Evolutionary conservation across 2,797 vertebrate genomes (phyloP), one percentile per base, ranked within the genome.

Genomic region (Glyptemys insculpta): DNA sequence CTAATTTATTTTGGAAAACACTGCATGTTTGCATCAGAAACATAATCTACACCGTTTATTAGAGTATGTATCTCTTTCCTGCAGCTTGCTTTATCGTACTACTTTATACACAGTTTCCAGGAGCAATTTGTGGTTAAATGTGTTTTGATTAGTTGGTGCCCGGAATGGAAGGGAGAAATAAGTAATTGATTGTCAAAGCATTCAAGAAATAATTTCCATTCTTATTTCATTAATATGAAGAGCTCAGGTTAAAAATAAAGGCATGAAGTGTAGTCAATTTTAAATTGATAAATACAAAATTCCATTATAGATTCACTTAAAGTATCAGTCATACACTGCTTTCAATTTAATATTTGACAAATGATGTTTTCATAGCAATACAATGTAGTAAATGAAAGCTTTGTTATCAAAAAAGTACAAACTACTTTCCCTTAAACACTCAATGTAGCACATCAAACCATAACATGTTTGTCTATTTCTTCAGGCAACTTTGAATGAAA

Each of bases 31-130:
- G 87, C 82, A 96, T 53, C 50, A 86, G 8, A 2, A 96, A 90
- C 93, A 95, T 93, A 88, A 97, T 89, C 90, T 96, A 90, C 96
- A 88, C 9, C 81, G 31, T 93, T 97, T 97, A 91, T 97, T 97
- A 96, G 76, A 97, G 94, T 94, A 93, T 59, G 18, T 96, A 95
- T 98, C 95, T 97, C 54, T 83, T 92, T 93, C 76, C 90, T 96
- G 78, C 94, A 97, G 62, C 80, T 98, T 97, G 86, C 85, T 96
- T 97, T 97, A 95, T 96, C 89, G 53, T 90, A 92, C 23, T 85
- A 29, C 74, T 93, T 94, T 91, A 93, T 74, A 86, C 62, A 81
- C 23, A 81, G 62, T 91, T 96, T 97, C 90, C 79, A 95, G 85
- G 79, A 93, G 52, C 74, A 95, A 96, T 94, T 96, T 94, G 79